Conservation (phyloP, 2,797 vertebrate species). For the Falco rusticolus region DNA sequence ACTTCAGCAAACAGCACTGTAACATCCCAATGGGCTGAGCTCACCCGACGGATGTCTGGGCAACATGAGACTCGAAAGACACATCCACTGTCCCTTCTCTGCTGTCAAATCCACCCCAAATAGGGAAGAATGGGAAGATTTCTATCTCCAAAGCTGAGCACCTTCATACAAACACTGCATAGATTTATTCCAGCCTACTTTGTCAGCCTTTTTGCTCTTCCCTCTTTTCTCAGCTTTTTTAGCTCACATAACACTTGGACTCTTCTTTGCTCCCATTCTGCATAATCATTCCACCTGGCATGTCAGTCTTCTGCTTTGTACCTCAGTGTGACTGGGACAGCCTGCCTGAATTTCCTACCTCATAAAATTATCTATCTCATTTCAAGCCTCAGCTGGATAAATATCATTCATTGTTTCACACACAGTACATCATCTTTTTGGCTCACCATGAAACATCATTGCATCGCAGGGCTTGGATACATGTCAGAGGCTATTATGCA, state of each 20-base stretch:
- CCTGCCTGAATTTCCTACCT: neutral
- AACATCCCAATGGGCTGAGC: neutral
- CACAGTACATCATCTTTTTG: conserved; percentile 18
- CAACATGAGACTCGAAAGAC: neutral
- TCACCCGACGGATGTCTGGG: neutral
- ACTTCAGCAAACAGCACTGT: neutral
- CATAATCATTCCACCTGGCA: neutral
- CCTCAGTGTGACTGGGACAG: neutral
- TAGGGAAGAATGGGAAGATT: neutral
- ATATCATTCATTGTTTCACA: conserved; percentile 9
- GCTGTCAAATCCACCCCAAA: neutral
- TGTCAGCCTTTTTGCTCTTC: neutral
- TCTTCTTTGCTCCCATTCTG: neutral
- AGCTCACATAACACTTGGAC: neutral
- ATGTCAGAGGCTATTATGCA: neutral
- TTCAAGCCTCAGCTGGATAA: neutral
- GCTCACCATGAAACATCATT: neutral
- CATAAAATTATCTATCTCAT: neutral
- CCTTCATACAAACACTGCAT: neutral
- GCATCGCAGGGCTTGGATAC: neutral
- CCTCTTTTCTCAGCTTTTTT: neutral
- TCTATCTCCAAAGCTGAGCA: neutral
- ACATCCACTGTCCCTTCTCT: accelerated
- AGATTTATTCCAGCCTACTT: neutral
- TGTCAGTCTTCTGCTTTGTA: neutral